These are phyloP conservation scores for Parazoanthus darwini DNA, from an alignment of 92 coral and sea anemone genomes.

Conservation along the genomic window DNA sequence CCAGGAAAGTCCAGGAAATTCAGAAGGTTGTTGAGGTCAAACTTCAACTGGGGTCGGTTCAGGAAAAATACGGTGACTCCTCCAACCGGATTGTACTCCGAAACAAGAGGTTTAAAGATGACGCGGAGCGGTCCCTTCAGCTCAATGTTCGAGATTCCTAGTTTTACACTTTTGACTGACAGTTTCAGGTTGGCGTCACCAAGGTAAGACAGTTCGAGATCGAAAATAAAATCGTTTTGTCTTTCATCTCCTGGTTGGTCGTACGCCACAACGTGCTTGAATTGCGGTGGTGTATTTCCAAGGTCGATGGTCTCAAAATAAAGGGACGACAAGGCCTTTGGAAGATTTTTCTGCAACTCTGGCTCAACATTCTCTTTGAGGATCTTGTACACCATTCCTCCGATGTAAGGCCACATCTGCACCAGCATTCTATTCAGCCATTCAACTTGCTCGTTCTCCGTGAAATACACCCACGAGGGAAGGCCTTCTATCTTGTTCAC, in stretches of 20 bases:
- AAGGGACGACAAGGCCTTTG: conserved; percentile 72
- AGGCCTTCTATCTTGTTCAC: conserved; percentile 77
- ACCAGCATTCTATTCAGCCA: conserved; percentile 92
- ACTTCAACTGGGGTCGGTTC: conserved; percentile 90
- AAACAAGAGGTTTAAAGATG: conserved; percentile 91
- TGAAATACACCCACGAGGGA: conserved; percentile 92
- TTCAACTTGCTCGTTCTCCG: conserved; percentile 86
- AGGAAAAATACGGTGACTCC: conserved; percentile 91
- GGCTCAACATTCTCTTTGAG: conserved; percentile 93
- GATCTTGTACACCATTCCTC: conserved; percentile 89
- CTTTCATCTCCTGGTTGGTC: conserved; percentile 49
- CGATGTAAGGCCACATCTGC: conserved; percentile 98
- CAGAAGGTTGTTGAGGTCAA: conserved; percentile 86
- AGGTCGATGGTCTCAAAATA: conserved; percentile 92
- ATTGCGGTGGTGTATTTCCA: conserved; percentile 85
- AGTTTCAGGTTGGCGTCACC: conserved; percentile 94
- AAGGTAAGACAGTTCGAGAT: conserved; percentile 78
- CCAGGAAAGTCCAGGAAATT: conserved; percentile 97
- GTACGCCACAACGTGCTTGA: conserved; percentile 77
- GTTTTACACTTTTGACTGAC: conserved; percentile 70
- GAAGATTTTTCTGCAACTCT: conserved; percentile 94
- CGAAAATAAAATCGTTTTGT: conserved; percentile 77
- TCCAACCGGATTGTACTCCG: conserved; percentile 90
- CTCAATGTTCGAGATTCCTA: conserved; percentile 85
- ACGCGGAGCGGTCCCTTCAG: conserved; percentile 82